phyloP scores from a whole-genome alignment of 1,140 invertebrate genomes.

The fruit fly (Drosophila melanogaster) region Release_6_plus_ISO1_MT NC_004354.4:18765001-18765500 shows the following conservation, averaged over 20 bases:
- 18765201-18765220: conserved; percentile 85
- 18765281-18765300: conserved; percentile 52
- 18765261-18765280: background rate
- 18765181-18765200: conserved; percentile 90
- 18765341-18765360: conserved; percentile 56
- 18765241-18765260: no score
- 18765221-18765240: conserved; percentile 73
- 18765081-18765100: conserved; percentile 88
- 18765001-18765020: conserved; percentile 98
- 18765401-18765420: conserved; percentile 35
- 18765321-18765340: conserved; percentile 69
- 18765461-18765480: conserved; percentile 43
- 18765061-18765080: conserved; percentile 91
- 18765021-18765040: conserved; percentile 94
- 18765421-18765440: conserved; percentile 33
- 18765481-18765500: conserved; percentile 56
- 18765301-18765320: conserved; percentile 71
- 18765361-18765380: conserved; percentile 47
- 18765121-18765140: conserved; percentile 94
- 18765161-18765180: conserved; percentile 96
- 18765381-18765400: conserved; percentile 26
- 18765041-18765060: conserved; percentile 94
- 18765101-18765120: conserved; percentile 90
- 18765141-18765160: conserved; percentile 97
- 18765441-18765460: background rate